A percentile compares a stretch with the other conserved stretches of the same genome.
Conservation (phyloP, 2,888 invertebrate genomes). For the Chironomus riparius region DNA sequence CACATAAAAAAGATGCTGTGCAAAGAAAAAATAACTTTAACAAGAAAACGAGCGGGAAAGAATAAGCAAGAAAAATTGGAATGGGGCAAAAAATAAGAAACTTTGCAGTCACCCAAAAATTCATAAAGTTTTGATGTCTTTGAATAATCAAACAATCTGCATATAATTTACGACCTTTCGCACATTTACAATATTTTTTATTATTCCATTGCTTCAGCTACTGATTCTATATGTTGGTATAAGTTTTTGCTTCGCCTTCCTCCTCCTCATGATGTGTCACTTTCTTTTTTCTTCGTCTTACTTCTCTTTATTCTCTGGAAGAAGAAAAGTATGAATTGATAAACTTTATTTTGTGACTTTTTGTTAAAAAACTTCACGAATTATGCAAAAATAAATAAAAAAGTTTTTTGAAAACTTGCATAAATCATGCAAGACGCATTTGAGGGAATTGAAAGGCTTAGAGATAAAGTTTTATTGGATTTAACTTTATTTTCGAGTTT, state of each 20-base stretch:
- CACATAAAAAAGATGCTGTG: too few relatives aligned
- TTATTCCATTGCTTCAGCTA: neutral
- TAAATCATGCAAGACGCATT: too few relatives aligned
- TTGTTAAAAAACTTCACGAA: neutral
- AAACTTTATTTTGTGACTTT: neutral
- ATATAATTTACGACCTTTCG: constrained; percentile 6
- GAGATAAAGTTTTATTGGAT: too few relatives aligned
- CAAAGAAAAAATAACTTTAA: too few relatives aligned
- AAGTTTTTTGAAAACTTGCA: too few relatives aligned
- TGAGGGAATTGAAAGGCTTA: too few relatives aligned
- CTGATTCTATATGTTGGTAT: neutral
- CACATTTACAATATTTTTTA: neutral
- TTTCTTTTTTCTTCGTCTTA: neutral
- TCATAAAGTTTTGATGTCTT: constrained; percentile 5
- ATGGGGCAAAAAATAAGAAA: neutral
- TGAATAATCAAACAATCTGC: constrained; percentile 12
- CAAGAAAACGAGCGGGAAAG: neutral
- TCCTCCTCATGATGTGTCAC: too few relatives aligned
- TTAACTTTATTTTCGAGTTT: too few relatives aligned
- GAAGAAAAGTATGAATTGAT: neutral
- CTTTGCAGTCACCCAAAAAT: neutral
- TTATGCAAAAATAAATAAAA: too few relatives aligned
- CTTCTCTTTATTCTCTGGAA: neutral
- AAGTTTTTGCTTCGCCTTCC: neutral
- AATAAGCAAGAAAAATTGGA: neutral